phyloP scores from a whole-genome alignment of 2,797 vertebrate genomes.

The Pogonophryne albipinna region DNA sequence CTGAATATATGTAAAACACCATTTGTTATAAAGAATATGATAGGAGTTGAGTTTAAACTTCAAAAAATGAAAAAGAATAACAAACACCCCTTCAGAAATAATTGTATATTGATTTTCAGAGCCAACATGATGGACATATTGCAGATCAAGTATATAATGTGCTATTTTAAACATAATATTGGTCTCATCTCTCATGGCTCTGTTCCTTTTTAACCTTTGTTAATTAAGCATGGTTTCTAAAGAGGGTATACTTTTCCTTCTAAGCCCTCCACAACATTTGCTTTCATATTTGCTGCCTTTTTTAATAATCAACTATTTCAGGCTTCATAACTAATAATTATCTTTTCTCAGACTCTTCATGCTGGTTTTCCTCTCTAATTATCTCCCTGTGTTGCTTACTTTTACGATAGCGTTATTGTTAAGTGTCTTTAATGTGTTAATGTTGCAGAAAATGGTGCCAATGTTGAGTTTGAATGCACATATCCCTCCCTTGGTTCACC shows the following conservation, averaged over 20 bases:
- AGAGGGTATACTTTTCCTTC: not conserved
- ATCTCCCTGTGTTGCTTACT: constrained; percentile 2
- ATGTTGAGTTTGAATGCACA: constrained; percentile 34
- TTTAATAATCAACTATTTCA: constrained; percentile 30
- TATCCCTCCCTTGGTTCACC: constrained; percentile 28
- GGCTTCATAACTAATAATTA: not conserved
- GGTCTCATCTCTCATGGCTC: not conserved
- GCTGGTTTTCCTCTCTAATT: not conserved
- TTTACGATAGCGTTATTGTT: constrained; percentile 19
- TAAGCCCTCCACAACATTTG: not conserved
- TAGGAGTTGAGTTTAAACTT: no score
- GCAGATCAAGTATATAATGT: no score
- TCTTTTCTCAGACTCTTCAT: not conserved
- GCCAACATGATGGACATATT: no score
- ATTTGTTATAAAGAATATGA: no score
- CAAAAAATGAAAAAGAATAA: no score
- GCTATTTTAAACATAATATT: no score
- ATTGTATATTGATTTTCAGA: no score
- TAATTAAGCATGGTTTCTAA: constrained; percentile 15
- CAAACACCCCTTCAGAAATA: no score
- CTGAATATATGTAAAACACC: no score
- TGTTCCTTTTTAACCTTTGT: constrained; percentile 1
- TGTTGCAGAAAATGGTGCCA: constrained; percentile 19
- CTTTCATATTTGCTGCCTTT: constrained; percentile 24
- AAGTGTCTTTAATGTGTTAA: constrained; percentile 46